Evolutionary conservation across 1,140 invertebrate species (phyloP), one percentile per base, ranked within the genome.

Genomic region (Macrosteles quadrilineatus): DNA sequence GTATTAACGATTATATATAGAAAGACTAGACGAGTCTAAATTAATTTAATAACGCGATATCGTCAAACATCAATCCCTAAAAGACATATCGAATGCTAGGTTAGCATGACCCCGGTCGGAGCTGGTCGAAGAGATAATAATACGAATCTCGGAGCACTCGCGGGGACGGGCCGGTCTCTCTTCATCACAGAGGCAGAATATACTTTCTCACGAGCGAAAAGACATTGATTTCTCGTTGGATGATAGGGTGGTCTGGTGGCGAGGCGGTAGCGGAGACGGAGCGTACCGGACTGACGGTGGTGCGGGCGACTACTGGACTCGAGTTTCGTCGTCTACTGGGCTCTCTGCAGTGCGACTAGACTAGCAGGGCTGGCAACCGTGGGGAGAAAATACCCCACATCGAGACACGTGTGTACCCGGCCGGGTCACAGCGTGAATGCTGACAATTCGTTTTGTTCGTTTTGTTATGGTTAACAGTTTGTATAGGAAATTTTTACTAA

Each of bases 41-140:
- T 50, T 50, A 21, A 50, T 50, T 50, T 50, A 50, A 50, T 50
- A 19, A 50, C n/a, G n/a, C 47, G 21, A 50, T 21, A 50, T 19
- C 47, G 47, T 50, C 47, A 50, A 50, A 50, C 47, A 50, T 50
- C 47, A 50, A 50, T 50, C 47, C n/a, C 47, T 50, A 50, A 17
- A 19, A 3, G 21, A 21, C 47, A 50, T 50, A 50, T 50, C 47
- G 47, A 50, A 50, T 50, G 47, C 47, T 50, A 50, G 47, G 47
- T 50, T 17, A 50, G 21, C 47, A 19, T 50, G n/a, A 21, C 4
- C 47, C 47, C 47, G 47, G 47, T 50, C 14, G n/a, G 47, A 19
- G 47, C 14, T 21, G n/a, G 14, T 6, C 47, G 47, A 19, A 17
- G 47, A 19, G 21, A 19, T 3, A 4, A 19, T 4, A n/a, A 21